These are phyloP conservation scores for Drosophila prostipennis DNA, from an alignment of 2,888 invertebrate species.

Conservation along the genomic window DNA sequence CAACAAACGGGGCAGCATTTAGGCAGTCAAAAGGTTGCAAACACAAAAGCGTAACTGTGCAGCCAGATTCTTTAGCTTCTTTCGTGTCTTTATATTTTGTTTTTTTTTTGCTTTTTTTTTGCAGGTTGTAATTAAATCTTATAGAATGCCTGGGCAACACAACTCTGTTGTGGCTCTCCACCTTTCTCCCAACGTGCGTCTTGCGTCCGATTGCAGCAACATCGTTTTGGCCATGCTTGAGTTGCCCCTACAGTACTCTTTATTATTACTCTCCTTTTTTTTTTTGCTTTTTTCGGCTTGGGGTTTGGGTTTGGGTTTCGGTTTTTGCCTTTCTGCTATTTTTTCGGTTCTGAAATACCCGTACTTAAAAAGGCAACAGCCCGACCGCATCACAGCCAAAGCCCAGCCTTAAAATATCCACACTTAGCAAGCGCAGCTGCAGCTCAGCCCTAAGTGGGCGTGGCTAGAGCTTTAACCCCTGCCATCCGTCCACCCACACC, in stretches of 20 bases:
- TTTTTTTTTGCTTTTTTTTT: constrained; percentile 10
- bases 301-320: constrained; percentile 14
- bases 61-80: constrained; percentile 29
- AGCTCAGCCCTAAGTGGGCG: constrained; percentile 57
- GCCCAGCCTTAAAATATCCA: constrained; percentile 67
- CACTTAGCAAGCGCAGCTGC: constrained; percentile 52
- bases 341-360: constrained; percentile 61
- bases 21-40: constrained; percentile 54
- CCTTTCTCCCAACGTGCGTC: constrained; percentile 40
- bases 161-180: constrained; percentile 48
- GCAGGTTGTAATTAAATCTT: constrained; percentile 68
- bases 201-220: constrained; percentile 25
- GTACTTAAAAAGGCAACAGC: constrained; percentile 62
- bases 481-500: constrained; percentile 19
- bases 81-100: background rate
- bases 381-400: constrained; percentile 42
- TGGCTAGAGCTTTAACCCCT: constrained; percentile 47
- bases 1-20: constrained; percentile 64
- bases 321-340: constrained; percentile 14
- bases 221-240: constrained; percentile 62
- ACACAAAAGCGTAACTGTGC: constrained; percentile 73
- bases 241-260: constrained; percentile 60
- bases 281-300: too few species aligned
- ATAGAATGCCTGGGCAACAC: constrained; percentile 53
- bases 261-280: constrained; percentile 27